Percentiles rank a stretch among this genome's conserved stretches.
phyloP scores from a whole-genome alignment of 2,113 vertebrate species.

The Rissa tridactyla region DNA sequence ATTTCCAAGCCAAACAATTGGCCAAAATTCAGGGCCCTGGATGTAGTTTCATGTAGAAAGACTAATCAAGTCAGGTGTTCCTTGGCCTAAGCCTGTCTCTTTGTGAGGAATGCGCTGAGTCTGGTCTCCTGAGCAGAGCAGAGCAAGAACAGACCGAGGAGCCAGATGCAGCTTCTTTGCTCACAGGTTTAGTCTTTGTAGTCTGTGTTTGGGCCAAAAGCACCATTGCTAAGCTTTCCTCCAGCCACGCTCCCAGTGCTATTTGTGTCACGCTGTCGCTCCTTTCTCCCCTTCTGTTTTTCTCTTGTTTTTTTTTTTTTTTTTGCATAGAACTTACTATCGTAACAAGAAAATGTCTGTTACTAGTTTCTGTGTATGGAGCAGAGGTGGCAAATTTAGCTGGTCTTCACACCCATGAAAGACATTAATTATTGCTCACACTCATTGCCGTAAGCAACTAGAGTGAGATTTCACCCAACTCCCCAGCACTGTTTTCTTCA shows the following conservation, averaged over 20 bases:
- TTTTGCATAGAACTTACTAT: background rate
- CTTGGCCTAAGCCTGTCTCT: background rate
- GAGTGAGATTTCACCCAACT: background rate
- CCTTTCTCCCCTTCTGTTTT: background rate
- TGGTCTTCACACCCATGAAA: background rate
- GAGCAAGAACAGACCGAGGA: background rate
- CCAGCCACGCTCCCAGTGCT: rapidly evolving
- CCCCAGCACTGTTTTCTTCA: background rate
- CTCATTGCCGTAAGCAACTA: background rate
- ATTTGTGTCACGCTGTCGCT: background rate
- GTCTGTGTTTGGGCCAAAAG: background rate
- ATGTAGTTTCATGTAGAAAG: background rate
- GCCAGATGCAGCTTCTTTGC: background rate
- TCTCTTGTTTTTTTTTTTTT: background rate
- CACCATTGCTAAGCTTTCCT: background rate
- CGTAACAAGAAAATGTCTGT: background rate
- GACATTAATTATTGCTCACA: background rate
- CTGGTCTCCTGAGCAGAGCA: background rate
- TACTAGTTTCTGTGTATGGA: background rate
- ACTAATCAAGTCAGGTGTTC: background rate
- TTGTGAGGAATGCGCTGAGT: rapidly evolving
- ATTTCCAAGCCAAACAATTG: background rate
- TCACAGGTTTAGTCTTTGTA: background rate
- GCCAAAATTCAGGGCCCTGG: background rate
- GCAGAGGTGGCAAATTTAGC: background rate